Conservation (phyloP, 2,113 vertebrate genomes). For the Amphilophus citrinellus region DNA sequence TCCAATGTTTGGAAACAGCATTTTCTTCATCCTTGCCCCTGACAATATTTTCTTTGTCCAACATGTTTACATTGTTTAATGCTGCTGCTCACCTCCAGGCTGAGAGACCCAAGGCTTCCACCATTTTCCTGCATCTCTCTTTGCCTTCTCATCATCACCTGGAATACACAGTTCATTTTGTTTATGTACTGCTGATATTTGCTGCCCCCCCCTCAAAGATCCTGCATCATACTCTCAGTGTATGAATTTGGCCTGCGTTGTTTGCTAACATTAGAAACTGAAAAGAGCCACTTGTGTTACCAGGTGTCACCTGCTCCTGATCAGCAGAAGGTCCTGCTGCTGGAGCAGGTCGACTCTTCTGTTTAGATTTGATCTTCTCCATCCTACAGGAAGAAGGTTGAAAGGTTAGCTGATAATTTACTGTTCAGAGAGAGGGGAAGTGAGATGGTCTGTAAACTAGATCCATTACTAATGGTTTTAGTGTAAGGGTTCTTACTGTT, state of each 20-base stretch:
- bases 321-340: constrained; percentile 18
- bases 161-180: constrained; percentile 18
- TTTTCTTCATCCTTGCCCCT: background rate
- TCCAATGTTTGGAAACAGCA: background rate
- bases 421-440: background rate
- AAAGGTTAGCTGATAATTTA: background rate
- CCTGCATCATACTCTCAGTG: background rate
- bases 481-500: constrained; percentile 71
- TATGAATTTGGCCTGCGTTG: background rate
- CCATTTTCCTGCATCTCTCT: constrained; percentile 68
- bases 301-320: constrained; percentile 42
- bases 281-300: constrained; percentile 49
- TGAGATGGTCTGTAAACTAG: background rate
- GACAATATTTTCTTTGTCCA: background rate
- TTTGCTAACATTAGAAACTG: background rate
- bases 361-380: constrained; percentile 83
- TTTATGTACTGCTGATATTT: background rate
- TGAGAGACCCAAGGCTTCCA: constrained; percentile 79
- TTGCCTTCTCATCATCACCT: constrained; percentile 68
- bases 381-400: constrained; percentile 71
- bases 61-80: background rate
- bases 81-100: constrained; percentile 63
- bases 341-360: constrained; percentile 63
- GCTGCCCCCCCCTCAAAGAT: background rate
- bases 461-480: constrained; percentile 11